phyloP scores from a whole-genome alignment of 2,113 vertebrate species.

The Halichoeres trimaculatus region DNA sequence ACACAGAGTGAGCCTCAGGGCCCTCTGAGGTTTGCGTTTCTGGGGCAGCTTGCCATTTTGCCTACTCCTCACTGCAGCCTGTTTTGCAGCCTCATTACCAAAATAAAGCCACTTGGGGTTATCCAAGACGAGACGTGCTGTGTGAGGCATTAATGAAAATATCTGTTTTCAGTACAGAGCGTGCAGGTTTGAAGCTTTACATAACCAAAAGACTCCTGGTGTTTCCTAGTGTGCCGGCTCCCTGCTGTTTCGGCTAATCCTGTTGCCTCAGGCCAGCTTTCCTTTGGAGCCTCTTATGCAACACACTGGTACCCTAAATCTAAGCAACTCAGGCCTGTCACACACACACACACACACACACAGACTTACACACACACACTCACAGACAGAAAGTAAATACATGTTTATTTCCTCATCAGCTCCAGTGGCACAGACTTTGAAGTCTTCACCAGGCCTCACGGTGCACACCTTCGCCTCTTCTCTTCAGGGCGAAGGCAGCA shows the following conservation, averaged over 20 bases:
- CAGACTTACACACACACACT: conserved; percentile 19
- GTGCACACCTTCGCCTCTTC: background rate
- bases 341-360: background rate
- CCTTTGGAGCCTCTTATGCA: conserved; percentile 58
- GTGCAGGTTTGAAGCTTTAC: conserved; percentile 8
- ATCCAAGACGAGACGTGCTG: background rate
- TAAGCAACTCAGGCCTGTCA: conserved; percentile 24
- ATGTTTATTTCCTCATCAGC: conserved; percentile 21
- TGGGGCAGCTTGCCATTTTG: background rate
- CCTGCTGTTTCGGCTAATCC: conserved; percentile 48
- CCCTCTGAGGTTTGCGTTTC: background rate
- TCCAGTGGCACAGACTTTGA: conserved; percentile 59
- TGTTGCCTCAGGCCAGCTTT: conserved; percentile 45
- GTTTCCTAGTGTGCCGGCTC: conserved; percentile 33
- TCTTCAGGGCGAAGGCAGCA: conserved; percentile 49
- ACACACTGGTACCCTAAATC: conserved; percentile 42
- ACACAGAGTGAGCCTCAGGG: no score
- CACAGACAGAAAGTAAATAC: conserved; percentile 54
- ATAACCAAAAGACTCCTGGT: conserved; percentile 48
- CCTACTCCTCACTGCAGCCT: background rate
- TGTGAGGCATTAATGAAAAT: background rate
- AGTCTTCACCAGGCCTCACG: conserved; percentile 38
- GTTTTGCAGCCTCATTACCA: background rate
- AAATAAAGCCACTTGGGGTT: background rate
- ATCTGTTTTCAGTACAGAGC: conserved; percentile 11